Percentiles rank a stretch among this genome's conserved stretches.
These are phyloP conservation scores for Melanocharis versteri DNA, from an alignment of 2,113 vertebrate species.

Conservation along the genomic window DNA sequence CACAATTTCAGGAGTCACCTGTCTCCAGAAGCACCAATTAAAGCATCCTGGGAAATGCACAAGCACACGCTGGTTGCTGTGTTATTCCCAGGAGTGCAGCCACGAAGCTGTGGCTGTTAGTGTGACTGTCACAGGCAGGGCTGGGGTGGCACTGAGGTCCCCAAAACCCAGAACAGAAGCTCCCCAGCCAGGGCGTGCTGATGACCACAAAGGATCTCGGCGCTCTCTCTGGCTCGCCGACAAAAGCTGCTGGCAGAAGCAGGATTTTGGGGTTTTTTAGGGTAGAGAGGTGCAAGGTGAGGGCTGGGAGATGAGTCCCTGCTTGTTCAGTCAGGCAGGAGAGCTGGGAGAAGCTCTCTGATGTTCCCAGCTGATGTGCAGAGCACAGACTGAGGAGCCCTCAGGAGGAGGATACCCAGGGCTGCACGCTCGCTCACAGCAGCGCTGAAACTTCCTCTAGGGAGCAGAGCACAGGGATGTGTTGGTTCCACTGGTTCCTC, in stretches of 20 bases:
- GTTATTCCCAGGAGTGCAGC: background rate
- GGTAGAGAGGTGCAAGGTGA: background rate
- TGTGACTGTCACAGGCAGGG: background rate
- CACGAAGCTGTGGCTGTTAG: background rate
- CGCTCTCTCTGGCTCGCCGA: background rate
- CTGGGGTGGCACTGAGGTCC: background rate
- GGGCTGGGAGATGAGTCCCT: background rate
- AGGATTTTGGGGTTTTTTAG: rapidly evolving
- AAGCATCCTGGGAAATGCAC: background rate
- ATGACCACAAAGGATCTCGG: background rate
- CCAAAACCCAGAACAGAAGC: background rate
- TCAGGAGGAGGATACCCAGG: background rate
- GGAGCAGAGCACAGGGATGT: background rate
- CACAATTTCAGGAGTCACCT: background rate
- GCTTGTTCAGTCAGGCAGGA: background rate
- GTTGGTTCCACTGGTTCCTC: rapidly evolving
- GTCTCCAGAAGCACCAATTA: background rate
- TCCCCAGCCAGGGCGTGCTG: background rate
- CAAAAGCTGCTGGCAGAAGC: background rate
- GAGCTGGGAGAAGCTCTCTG: background rate
- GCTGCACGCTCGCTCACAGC: rapidly evolving
- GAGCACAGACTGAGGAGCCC: background rate
- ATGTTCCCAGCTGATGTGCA: background rate
- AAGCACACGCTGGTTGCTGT: background rate
- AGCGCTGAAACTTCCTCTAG: background rate